Percentiles rank a stretch among this genome's conserved stretches.
Conservation (phyloP, 1,140 invertebrate genomes). For the Drosophila athabasca region DNA sequence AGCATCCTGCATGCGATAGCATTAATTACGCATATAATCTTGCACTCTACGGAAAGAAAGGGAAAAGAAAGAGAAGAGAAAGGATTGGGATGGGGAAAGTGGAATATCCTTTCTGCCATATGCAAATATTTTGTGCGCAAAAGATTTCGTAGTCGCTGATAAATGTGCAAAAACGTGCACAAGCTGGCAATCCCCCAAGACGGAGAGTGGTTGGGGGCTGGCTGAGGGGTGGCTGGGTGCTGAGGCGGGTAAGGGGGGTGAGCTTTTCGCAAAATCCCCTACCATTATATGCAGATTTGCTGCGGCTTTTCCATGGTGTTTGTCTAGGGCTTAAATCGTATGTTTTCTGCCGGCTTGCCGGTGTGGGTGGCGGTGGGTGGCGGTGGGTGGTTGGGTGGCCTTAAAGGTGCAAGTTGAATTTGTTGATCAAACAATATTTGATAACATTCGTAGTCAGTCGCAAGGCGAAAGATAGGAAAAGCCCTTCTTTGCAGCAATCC, state of each 20-base stretch:
- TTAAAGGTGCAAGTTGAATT: slow-evolving; percentile 24
- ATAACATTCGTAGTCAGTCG: slow-evolving; percentile 15
- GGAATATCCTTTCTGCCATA: slow-evolving; percentile 8
- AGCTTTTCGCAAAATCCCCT: slow-evolving; percentile 9
- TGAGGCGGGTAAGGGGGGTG: not conserved
- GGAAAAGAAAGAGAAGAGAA: too few species aligned
- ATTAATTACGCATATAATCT: slow-evolving; percentile 53
- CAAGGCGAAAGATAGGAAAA: slow-evolving; percentile 26
- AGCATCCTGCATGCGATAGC: slow-evolving; percentile 16
- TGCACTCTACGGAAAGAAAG: not conserved
- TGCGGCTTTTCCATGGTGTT: slow-evolving; percentile 36
- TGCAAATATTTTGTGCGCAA: slow-evolving; percentile 54
- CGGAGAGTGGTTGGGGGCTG: not conserved
- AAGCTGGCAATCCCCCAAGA: slow-evolving; percentile 47
- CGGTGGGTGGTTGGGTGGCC: not conserved
- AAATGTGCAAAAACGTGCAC: slow-evolving; percentile 77
- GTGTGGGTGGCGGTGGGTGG: not conserved
- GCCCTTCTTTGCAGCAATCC: slow-evolving; percentile 11
- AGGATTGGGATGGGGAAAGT: too few species aligned
- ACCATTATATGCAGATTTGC: slow-evolving; percentile 68
- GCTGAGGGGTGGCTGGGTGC: too few species aligned
- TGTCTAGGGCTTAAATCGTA: slow-evolving; percentile 28
- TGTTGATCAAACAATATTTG: slow-evolving; percentile 47
- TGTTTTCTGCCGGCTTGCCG: not conserved
- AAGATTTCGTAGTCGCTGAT: slow-evolving; percentile 57